Percentiles rank a stretch among this genome's conserved stretches.
Conservation (phyloP, 35 echinoderm and acorn worm genomes). For the Apostichopus parvimensis region DNA sequence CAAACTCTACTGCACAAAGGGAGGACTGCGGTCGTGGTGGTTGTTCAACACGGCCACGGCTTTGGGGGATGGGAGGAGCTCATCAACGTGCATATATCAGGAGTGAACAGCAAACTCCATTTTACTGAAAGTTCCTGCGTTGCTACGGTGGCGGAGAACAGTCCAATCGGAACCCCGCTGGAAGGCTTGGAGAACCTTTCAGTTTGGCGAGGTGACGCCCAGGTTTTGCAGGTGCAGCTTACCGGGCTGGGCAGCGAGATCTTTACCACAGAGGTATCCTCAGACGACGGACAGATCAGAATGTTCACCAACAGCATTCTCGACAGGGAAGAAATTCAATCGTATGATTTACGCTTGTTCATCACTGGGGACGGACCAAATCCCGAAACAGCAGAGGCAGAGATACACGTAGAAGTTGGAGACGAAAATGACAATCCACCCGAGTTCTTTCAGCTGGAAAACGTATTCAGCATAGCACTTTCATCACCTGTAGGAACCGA, state of each 20-base stretch:
- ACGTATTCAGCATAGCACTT: constrained; percentile 38
- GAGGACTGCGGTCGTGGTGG: constrained; percentile 44
- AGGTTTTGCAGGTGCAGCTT: constrained; percentile 32
- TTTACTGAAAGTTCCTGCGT: background rate
- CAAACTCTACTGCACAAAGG: constrained; percentile 47
- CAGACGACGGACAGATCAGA: constrained; percentile 17
- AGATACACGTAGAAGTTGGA: background rate
- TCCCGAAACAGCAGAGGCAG: constrained; percentile 36
- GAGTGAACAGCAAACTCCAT: constrained; percentile 43
- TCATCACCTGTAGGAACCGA: constrained; percentile 4
- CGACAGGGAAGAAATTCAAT: constrained; percentile 30
- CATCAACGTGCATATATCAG: constrained; percentile 58
- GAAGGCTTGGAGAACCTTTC: constrained; percentile 44
- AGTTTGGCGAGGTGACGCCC: constrained; percentile 35
- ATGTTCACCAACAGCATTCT: constrained; percentile 25
- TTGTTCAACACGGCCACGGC: constrained; percentile 40
- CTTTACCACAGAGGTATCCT: background rate
- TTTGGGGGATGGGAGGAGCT: constrained; percentile 24
- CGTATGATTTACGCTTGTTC: background rate
- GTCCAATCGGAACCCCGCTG: background rate
- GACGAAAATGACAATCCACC: constrained; percentile 52
- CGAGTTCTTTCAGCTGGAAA: constrained; percentile 56
- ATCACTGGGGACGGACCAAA: constrained; percentile 42
- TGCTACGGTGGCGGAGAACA: constrained; percentile 23
- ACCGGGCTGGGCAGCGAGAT: constrained; percentile 27